These are phyloP conservation scores for Atherinosoma microstoma DNA, from an alignment of 2,797 vertebrate genomes.

Conservation along the genomic window DNA sequence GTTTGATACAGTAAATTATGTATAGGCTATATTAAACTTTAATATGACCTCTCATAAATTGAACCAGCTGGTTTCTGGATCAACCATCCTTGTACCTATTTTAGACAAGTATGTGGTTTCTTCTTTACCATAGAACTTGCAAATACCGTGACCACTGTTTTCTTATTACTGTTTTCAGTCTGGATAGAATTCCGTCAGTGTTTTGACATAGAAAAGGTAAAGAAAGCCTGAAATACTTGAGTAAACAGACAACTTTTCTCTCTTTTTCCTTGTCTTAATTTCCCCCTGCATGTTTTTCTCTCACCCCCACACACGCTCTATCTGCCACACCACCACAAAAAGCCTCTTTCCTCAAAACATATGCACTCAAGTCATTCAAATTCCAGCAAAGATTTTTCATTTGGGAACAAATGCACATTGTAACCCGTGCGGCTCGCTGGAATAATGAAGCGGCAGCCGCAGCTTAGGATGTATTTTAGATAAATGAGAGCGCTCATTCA, in stretches of 20 bases:
- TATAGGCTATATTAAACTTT: neutral
- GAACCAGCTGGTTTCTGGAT: neutral
- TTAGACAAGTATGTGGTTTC: neutral
- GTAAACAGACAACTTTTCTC: constrained; percentile 39
- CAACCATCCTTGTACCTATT: neutral
- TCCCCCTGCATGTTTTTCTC: constrained; percentile 18
- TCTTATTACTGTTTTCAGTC: constrained; percentile 10
- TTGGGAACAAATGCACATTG: constrained; percentile 77
- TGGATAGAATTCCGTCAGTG: constrained; percentile 17
- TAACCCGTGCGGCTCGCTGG: constrained; percentile 71
- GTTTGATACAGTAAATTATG: neutral
- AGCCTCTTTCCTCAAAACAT: constrained; percentile 67
- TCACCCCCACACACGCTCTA: constrained; percentile 16
- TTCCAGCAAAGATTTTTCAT: constrained; percentile 73
- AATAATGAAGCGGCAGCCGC: constrained; percentile 80
- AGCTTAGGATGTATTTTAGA: constrained; percentile 81
- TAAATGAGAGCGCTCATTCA: constrained; percentile 80
- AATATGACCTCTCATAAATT: neutral
- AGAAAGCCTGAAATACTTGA: constrained; percentile 37
- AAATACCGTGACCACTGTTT: constrained; percentile 6
- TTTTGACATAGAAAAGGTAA: constrained; percentile 19
- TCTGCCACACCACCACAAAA: constrained; percentile 50
- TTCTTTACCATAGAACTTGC: neutral
- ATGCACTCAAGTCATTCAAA: constrained; percentile 67
- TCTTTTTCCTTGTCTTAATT: constrained; percentile 12